Conservation (phyloP, 2,797 vertebrate genomes). For the Poeciliopsis gracilis region DNA sequence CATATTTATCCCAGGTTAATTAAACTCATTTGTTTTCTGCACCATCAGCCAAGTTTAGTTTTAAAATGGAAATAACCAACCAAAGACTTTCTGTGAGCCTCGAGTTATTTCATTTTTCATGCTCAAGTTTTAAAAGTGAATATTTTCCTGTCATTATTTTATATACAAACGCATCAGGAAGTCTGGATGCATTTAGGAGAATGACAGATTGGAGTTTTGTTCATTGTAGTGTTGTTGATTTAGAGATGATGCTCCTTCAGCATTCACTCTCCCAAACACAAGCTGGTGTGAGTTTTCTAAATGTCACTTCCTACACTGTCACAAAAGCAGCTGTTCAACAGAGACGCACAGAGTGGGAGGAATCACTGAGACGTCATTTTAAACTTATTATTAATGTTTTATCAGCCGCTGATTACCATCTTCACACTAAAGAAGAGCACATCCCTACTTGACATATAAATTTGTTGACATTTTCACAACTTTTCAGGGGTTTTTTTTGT, state of each 20-base stretch:
- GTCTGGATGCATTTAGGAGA: neutral
- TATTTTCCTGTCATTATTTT: neutral
- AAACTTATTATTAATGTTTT: neutral
- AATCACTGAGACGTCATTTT: neutral
- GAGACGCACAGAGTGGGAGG: constrained; percentile 1
- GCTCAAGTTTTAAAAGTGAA: no score
- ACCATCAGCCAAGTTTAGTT: neutral
- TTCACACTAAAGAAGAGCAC: neutral
- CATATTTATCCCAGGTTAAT: neutral
- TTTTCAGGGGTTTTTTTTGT: neutral
- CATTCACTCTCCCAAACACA: neutral
- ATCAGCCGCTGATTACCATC: neutral
- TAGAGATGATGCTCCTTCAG: neutral
- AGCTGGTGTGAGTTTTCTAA: neutral
- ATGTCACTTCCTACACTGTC: constrained; percentile 1
- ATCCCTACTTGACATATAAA: neutral
- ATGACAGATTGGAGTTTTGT: neutral
- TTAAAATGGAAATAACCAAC: neutral
- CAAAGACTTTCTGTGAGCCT: neutral
- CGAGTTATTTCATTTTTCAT: neutral
- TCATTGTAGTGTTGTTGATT: neutral
- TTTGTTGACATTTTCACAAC: constrained; percentile 6
- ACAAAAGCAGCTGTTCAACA: constrained; percentile 19
- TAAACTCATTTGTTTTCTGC: neutral
- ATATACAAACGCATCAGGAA: neutral